phyloP scores from a whole-genome alignment of 1,140 invertebrate genomes.

The Aphaenogaster floridana region DNA sequence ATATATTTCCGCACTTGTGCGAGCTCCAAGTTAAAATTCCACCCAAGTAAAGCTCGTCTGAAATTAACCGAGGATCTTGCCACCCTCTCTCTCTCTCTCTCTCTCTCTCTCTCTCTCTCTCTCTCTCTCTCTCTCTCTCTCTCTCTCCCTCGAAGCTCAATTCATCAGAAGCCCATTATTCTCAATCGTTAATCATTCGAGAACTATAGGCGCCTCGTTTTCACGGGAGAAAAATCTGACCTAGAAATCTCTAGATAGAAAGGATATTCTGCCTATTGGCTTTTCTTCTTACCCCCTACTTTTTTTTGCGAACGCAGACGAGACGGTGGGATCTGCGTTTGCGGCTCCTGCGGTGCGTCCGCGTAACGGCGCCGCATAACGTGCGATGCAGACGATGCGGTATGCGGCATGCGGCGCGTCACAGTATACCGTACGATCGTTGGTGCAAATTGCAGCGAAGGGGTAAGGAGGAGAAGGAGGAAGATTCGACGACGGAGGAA shows the following conservation, averaged over 20 bases:
- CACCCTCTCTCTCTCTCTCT: no score
- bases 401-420: slow-evolving; percentile 76
- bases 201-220: neutral
- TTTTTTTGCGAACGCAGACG: slow-evolving; percentile 11
- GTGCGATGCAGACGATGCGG: slow-evolving; percentile 75
- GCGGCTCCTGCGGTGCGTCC: slow-evolving; percentile 67
- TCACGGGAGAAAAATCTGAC: neutral
- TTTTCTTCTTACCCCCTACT: no score
- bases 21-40: neutral
- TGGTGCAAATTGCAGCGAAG: slow-evolving; percentile 60
- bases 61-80: neutral
- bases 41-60: neutral
- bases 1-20: neutral
- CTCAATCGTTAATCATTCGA: slow-evolving; percentile 16
- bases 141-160: neutral
- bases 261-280: neutral
- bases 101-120: neutral
- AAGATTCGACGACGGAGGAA: neutral
- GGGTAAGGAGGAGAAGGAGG: neutral
- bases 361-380: slow-evolving; percentile 71
- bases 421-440: slow-evolving; percentile 63
- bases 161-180: neutral
- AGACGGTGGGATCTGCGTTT: slow-evolving; percentile 21
- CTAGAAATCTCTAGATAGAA: neutral
- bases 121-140: neutral